Conservation (phyloP, 2,888 invertebrate species). For the Rhamphomyia laevipes region DNA sequence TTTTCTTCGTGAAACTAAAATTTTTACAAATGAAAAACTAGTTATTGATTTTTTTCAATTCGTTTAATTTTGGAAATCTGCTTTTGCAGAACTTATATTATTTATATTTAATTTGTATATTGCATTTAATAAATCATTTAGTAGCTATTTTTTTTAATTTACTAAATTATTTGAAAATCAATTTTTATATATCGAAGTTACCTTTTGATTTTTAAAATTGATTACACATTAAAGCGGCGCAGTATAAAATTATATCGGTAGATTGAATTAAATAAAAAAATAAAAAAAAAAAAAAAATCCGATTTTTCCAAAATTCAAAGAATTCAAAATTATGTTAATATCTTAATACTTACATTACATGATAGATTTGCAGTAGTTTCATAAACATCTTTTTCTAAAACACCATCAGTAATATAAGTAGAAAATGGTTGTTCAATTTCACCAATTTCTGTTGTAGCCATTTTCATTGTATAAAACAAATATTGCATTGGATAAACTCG, state of each 20-base stretch:
- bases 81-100: background rate
- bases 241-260: too few species aligned
- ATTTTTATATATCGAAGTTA: too few species aligned
- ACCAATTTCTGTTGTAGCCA: conserved; percentile 23
- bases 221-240: too few species aligned
- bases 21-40: too few species aligned
- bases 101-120: background rate
- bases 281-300: too few species aligned
- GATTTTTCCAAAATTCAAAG: too few species aligned
- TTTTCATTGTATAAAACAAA: conserved; percentile 28
- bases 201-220: too few species aligned
- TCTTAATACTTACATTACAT: conserved; percentile 26
- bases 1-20: conserved; percentile 35
- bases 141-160: too few species aligned
- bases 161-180: too few species aligned
- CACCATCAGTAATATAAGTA: conserved; percentile 21
- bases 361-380: conserved; percentile 28
- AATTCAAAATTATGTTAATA: too few species aligned
- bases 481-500: conserved; percentile 26
- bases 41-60: conserved; percentile 1
- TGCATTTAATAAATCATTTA: conserved; percentile 6
- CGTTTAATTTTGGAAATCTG: conserved; percentile 4
- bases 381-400: conserved; percentile 26
- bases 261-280: too few species aligned
- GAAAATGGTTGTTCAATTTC: conserved; percentile 19